Base-by-base conservation (phyloP, 2,888 invertebrate species). In the Venustoraphidia nigricollis region DNA sequence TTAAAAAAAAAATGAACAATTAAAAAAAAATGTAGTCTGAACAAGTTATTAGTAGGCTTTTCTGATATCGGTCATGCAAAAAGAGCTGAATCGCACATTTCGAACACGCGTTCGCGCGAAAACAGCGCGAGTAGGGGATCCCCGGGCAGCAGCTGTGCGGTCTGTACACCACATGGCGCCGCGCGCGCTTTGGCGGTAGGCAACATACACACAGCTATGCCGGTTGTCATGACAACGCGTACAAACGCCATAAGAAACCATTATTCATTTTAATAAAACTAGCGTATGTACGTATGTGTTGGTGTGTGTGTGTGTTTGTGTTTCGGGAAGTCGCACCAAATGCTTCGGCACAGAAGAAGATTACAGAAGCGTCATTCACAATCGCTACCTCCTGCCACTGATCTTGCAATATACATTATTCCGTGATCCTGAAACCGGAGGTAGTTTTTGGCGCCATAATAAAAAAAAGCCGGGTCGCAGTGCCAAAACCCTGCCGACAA, bases 191-290 rank as follows among this genome's bases (percentile, higher is more conserved):
- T 52, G 52, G 53, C 53, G 50, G 54, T 56, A 58, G 59, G 59
- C 60, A 61, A 62, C 60, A 60, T 59, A 60, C 59, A 57, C 56
- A 58, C 46, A 35, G 51, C 60, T 60, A 63, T 63, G 62, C 57
- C 61, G 62, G 61, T 63, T 64, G 62, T 61, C 62, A 59, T 61
- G 61, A 60, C 58, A 54, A 56, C 58, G 57, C 57, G 57, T 57
- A 57, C 57, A 54, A 53, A 53, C 56, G 55, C 47, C 52, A 45
- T 44, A 63, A 62, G 62, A 63, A 62, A 61, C 61, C 62, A 62
- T 63, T 61, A 62, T 59, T 62, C 62, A 63, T 63, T 62, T 62
- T 63, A 62, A 63, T 63, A 62, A 62, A 63, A 62, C 58, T 47
- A 43, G 14, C 9, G 42, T 10, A 42, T 39, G 17, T 39, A 39